A percentile compares a stretch with the other conserved stretches of the same genome.
phyloP scores from a whole-genome alignment of 1,140 invertebrate species.

The Drosophila novamexicana region DNA sequence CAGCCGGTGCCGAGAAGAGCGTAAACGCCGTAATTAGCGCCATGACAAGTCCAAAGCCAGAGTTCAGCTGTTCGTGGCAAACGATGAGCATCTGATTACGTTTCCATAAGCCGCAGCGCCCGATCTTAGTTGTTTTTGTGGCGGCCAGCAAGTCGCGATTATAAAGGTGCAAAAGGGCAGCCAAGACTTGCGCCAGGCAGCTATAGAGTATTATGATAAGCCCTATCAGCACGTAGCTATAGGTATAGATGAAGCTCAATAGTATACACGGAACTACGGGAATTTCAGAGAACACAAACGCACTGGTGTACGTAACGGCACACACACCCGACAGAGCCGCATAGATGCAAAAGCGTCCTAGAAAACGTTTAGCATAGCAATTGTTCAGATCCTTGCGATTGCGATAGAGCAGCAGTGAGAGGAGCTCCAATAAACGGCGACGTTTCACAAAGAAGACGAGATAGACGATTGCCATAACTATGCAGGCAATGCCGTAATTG shows the following conservation, averaged over 20 bases:
- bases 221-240: constrained; percentile 44
- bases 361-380: constrained; percentile 22
- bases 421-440: constrained; percentile 7
- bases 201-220: constrained; percentile 49
- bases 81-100: constrained; percentile 50
- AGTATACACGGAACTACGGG: not conserved
- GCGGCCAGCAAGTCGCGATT: constrained; percentile 43
- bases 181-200: constrained; percentile 50
- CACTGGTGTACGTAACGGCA: not conserved
- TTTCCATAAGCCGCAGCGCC: constrained; percentile 25
- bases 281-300: not conserved
- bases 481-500: constrained; percentile 40
- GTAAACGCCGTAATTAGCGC: constrained; percentile 46
- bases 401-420: constrained; percentile 38
- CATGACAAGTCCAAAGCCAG: constrained; percentile 51
- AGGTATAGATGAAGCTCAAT: constrained; percentile 14
- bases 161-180: constrained; percentile 37
- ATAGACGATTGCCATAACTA: constrained; percentile 50
- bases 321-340: constrained; percentile 13
- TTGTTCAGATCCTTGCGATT: constrained; percentile 37
- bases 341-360: constrained; percentile 15
- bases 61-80: constrained; percentile 55
- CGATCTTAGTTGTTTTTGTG: not conserved
- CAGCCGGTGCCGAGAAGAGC: constrained; percentile 38
- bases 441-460: constrained; percentile 49